These are phyloP conservation scores for Montipora foliosa DNA, from an alignment of 64 coral and sea anemone species.

Conservation along the genomic window DNA sequence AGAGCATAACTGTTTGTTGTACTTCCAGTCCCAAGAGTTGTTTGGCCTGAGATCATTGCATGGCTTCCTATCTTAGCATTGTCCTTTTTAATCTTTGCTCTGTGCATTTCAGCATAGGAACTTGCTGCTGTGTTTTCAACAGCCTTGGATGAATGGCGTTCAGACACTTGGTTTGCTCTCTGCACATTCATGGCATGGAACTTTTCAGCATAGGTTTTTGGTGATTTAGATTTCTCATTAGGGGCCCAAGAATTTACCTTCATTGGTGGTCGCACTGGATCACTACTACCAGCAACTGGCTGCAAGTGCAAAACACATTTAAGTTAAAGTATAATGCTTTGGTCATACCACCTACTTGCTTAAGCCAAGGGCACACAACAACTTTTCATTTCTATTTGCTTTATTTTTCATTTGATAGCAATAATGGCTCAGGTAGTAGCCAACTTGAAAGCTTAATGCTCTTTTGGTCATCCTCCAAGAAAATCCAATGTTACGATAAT, in stretches of 20 bases:
- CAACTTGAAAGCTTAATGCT: too few relatives aligned
- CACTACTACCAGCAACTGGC: conserved; percentile 23
- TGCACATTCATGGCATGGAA: conserved; percentile 71
- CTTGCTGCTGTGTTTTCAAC: conserved; percentile 44
- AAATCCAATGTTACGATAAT: too few relatives aligned
- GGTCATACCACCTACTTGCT: too few relatives aligned
- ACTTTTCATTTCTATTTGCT: too few relatives aligned
- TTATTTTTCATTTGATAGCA: too few relatives aligned
- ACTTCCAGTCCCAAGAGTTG: conserved; percentile 61
- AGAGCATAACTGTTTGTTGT: conserved; percentile 84
- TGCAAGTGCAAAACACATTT: neutral
- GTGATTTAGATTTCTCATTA: conserved; percentile 75
- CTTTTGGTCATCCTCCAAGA: too few relatives aligned
- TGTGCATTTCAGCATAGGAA: conserved; percentile 96
- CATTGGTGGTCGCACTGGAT: conserved; percentile 65
- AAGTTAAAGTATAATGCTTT: too few relatives aligned
- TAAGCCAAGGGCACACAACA: too few relatives aligned
- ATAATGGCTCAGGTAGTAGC: too few relatives aligned
- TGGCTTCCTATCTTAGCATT: conserved; percentile 35
- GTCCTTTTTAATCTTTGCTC: conserved; percentile 85
- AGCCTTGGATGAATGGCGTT: conserved; percentile 40
- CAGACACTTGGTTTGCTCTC: conserved; percentile 32
- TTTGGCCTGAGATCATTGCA: neutral
- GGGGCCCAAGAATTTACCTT: conserved; percentile 89
- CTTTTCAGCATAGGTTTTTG: conserved; percentile 83